Evolutionary conservation across 2,797 vertebrate species (phyloP).

Genomic region (Dermochelys coriacea): DNA sequence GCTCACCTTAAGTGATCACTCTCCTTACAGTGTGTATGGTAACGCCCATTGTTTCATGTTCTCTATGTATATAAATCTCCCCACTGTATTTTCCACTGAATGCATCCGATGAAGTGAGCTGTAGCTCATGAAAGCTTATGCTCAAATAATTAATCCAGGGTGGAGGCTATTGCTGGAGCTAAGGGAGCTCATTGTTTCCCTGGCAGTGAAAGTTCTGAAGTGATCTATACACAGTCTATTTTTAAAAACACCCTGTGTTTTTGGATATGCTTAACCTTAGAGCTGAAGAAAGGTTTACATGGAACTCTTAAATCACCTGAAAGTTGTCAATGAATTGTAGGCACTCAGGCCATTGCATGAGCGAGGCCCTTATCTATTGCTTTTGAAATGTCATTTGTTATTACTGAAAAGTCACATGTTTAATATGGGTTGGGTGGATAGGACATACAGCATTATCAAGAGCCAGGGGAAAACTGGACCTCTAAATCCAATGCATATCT

Average conservation of each 20-base stretch:
- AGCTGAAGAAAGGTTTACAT: not conserved
- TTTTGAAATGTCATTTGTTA: not conserved
- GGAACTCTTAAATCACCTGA: not conserved
- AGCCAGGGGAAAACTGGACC: not conserved
- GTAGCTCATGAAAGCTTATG: too few species aligned
- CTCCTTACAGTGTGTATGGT: too few species aligned
- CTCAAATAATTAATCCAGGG: not conserved
- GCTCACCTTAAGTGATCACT: too few species aligned
- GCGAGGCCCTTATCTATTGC: not conserved
- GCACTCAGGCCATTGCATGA: not conserved
- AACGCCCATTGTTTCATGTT: too few species aligned
- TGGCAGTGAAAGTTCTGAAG: not conserved
- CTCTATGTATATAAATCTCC: too few species aligned
- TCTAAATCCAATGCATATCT: fast-evolving
- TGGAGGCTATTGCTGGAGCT: not conserved
- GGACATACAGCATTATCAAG: not conserved
- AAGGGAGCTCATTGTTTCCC: not conserved
- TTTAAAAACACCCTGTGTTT: not conserved
- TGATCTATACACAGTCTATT: not conserved
- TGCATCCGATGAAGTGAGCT: too few species aligned
- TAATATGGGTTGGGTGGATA: not conserved
- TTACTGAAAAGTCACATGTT: fast-evolving
- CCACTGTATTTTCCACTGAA: too few species aligned
- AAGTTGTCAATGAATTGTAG: not conserved
- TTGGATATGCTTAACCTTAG: not conserved